Evolutionary conservation across 2,797 vertebrate species (phyloP).

Genomic region (Pseudomugil gertrudae): DNA sequence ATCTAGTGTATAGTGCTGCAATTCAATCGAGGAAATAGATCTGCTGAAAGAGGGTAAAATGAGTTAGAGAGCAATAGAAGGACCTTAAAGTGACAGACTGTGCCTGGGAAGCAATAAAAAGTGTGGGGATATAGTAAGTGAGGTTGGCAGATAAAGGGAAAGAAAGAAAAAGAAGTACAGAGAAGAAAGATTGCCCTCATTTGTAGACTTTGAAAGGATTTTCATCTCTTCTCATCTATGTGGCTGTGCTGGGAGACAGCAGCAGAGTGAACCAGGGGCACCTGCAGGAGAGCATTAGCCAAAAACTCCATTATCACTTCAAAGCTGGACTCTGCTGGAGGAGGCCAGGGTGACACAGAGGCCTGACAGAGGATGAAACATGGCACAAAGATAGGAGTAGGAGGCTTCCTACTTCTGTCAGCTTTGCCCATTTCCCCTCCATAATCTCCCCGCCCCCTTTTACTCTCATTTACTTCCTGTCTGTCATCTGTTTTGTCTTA

Average conservation of each 20-base stretch:
- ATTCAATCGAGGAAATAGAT: slow-evolving; percentile 43
- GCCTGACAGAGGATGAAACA: slow-evolving; percentile 71
- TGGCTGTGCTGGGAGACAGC: slow-evolving; percentile 54
- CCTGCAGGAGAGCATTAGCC: slow-evolving; percentile 74
- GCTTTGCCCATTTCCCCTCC: slow-evolving; percentile 31
- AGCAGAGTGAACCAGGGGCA: slow-evolving; percentile 59
- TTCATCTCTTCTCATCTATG: slow-evolving; percentile 68
- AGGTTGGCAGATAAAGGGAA: slow-evolving; percentile 49
- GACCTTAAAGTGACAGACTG: slow-evolving; percentile 49
- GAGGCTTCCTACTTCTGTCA: slow-evolving; percentile 49
- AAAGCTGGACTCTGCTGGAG: slow-evolving; percentile 72
- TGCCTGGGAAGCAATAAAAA: slow-evolving; percentile 56
- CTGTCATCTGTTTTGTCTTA: slow-evolving; percentile 57
- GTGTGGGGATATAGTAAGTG: slow-evolving; percentile 52
- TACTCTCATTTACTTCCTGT: slow-evolving; percentile 49
- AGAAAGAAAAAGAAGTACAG: slow-evolving; percentile 47
- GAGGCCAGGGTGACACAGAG: slow-evolving; percentile 66
- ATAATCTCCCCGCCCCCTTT: slow-evolving; percentile 37
- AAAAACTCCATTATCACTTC: slow-evolving; percentile 82
- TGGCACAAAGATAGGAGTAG: slow-evolving; percentile 50
- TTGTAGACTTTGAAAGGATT: slow-evolving; percentile 69
- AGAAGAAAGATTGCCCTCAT: slow-evolving; percentile 65
- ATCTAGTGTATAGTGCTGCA: slow-evolving; percentile 14
- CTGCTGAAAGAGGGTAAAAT: slow-evolving; percentile 33
- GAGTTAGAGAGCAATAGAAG: slow-evolving; percentile 48